Evolutionary conservation across 2,113 vertebrate genomes (phyloP).

Genomic region (Rhynchomys soricoides): DNA sequence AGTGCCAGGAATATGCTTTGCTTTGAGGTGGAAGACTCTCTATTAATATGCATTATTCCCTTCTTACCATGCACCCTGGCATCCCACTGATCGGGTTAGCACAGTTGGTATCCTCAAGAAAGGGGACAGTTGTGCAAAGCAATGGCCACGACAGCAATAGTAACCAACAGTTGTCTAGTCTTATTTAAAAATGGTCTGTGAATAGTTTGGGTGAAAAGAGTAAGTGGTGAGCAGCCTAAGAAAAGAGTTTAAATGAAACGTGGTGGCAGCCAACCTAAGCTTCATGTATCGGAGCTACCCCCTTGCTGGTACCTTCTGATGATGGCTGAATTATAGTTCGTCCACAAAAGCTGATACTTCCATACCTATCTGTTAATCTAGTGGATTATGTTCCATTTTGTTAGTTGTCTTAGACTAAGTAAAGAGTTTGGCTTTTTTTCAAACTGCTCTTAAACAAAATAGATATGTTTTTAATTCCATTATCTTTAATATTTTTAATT

Average conservation of each 20-base stretch:
- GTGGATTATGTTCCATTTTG: background rate
- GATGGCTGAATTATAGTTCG: background rate
- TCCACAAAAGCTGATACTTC: background rate
- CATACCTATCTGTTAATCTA: background rate
- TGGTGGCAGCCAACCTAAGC: background rate
- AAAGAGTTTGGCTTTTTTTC: conserved; percentile 78
- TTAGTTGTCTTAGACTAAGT: conserved; percentile 24
- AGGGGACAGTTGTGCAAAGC: background rate
- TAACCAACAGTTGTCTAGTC: background rate
- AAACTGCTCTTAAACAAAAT: conserved; percentile 82
- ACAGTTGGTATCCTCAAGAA: background rate
- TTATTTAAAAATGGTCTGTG: conserved; percentile 23
- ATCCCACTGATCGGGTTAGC: background rate
- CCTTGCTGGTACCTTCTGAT: background rate
- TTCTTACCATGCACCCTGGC: background rate
- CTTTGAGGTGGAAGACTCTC: background rate
- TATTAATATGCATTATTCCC: background rate
- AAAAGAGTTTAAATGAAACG: conserved; percentile 14
- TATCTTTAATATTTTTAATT: conserved; percentile 86
- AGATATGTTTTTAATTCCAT: conserved; percentile 81
- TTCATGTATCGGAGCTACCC: background rate
- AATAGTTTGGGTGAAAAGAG: conserved; percentile 6
- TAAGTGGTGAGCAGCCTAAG: background rate
- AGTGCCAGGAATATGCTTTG: background rate
- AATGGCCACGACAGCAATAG: background rate